phyloP scores from a whole-genome alignment of 2,888 invertebrate species.

The Meliscaeva auricollis region DNA sequence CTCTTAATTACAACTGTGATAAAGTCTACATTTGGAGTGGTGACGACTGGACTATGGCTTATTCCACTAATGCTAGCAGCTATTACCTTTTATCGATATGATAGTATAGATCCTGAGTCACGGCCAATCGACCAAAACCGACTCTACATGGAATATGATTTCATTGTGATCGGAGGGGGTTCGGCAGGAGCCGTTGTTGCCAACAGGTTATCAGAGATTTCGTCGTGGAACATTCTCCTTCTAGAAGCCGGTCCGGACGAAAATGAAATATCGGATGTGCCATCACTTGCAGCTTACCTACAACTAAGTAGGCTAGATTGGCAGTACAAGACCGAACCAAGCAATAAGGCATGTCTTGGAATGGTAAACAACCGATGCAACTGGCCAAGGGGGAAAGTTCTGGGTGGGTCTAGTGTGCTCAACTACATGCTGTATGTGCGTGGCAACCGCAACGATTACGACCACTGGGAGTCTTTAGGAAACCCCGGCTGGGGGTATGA shows the following conservation, averaged over 20 bases:
- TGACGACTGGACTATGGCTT: slow-evolving; percentile 92
- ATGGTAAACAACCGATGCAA: slow-evolving; percentile 93
- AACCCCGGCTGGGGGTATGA: slow-evolving; percentile 96
- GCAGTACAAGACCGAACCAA: slow-evolving; percentile 95
- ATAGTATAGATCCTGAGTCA: slow-evolving; percentile 92
- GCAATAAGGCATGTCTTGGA: slow-evolving; percentile 91
- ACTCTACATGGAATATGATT: slow-evolving; percentile 91
- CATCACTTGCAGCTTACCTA: slow-evolving; percentile 93
- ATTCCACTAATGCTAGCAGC: slow-evolving; percentile 93
- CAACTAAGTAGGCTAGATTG: slow-evolving; percentile 94
- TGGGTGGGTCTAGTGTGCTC: slow-evolving; percentile 94
- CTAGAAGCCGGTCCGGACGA: slow-evolving; percentile 95
- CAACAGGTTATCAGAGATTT: slow-evolving; percentile 90
- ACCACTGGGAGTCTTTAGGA: slow-evolving; percentile 94
- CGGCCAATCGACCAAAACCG: slow-evolving; percentile 89
- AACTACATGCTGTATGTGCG: slow-evolving; percentile 97
- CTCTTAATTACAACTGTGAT: slow-evolving; percentile 91
- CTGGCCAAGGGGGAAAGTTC: slow-evolving; percentile 95
- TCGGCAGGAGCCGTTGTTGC: slow-evolving; percentile 96
- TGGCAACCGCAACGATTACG: slow-evolving; percentile 93
- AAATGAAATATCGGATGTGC: slow-evolving; percentile 94
- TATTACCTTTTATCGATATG: slow-evolving; percentile 92
- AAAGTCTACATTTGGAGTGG: slow-evolving; percentile 89
- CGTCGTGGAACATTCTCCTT: slow-evolving; percentile 90
- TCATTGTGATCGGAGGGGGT: slow-evolving; percentile 93